These are phyloP conservation scores for Rhadina sibilatrix DNA, from an alignment of 2,113 vertebrate genomes.

Conservation along the genomic window DNA sequence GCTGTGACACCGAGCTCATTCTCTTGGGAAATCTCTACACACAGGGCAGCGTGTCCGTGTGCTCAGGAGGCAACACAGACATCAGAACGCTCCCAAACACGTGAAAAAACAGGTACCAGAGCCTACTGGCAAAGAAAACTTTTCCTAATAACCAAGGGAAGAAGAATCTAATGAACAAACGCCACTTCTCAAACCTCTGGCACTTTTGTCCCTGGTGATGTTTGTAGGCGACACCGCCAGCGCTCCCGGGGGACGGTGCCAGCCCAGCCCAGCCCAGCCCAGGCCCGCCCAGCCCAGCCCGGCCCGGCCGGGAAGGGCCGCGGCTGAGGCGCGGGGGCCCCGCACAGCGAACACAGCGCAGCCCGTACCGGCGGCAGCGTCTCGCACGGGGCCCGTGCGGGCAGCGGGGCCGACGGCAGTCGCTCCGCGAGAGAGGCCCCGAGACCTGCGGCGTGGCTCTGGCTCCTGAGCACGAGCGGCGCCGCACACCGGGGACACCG, in stretches of 20 bases:
- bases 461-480: not conserved
- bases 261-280: not conserved
- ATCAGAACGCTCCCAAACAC: not conserved
- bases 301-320: not conserved
- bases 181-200: not conserved
- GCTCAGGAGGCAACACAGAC: not conserved
- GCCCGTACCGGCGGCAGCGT: not conserved
- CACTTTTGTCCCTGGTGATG: not conserved
- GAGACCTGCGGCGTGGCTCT: not conserved
- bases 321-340: not conserved
- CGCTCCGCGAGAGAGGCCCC: not conserved
- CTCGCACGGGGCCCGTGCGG: not conserved
- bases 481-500: not conserved
- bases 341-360: not conserved
- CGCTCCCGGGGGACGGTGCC: not conserved
- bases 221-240: not conserved
- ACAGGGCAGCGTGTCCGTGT: rapidly evolving
- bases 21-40: not conserved
- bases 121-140: not conserved
- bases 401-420: not conserved
- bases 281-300: not conserved
- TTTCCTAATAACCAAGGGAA: not conserved
- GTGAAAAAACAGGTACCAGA: no score
- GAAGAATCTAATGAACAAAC: not conserved
- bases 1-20: not conserved